Base-by-base conservation (phyloP, 2,113 vertebrate genomes). In the Cygnus buccinator region DNA sequence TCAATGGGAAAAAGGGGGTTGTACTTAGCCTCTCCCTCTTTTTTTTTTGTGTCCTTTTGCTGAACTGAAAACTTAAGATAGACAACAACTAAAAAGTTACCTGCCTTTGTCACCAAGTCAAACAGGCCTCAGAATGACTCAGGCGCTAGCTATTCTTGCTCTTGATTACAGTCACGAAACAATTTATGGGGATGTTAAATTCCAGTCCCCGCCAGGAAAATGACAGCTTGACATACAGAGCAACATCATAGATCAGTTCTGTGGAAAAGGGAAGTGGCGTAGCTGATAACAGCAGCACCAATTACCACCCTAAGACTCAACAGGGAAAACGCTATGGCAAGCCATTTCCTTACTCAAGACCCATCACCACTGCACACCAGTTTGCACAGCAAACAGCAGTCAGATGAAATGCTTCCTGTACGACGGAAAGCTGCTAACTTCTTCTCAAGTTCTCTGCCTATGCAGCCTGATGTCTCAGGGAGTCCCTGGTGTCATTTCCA, bases 221-320 rank as follows among this genome's bases (percentile, higher is more conserved):
- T 0, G 17, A 10, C 59, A 35, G 50, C 23, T 14, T 35, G 76
- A 16, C 11, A 29, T 4, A 11, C 7, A 9, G 1, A 65, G 4
- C 55, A 74, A 13, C 8, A 3, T 0, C 6, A 29, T 1, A 0
- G 1, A 17, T 6, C 9, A 13, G 3, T 87, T 95, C 93, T 63
- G 59, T 4, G 59, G 90, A 94, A 96, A 76, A 80, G 28, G 59
- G 63, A 54, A 71, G 18, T 39, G 4, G 26, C 13, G 4, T 2
- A 3, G 9, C 54, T 58, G 46, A 33, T 54, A 10, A 2, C 2
- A 52, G 35, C 5, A 23, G 43, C 2, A 61, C 28, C 5, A 26
- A 21, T 12, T 46, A 1, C 57, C 8, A 39, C n/a, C 9, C 28
- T 11, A 19, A 11, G 5, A 9, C 31, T 57, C 16, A 10, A 20